These are phyloP conservation scores for Cerceris rybyensis DNA, from an alignment of 2,888 invertebrate species.

Conservation along the genomic window DNA sequence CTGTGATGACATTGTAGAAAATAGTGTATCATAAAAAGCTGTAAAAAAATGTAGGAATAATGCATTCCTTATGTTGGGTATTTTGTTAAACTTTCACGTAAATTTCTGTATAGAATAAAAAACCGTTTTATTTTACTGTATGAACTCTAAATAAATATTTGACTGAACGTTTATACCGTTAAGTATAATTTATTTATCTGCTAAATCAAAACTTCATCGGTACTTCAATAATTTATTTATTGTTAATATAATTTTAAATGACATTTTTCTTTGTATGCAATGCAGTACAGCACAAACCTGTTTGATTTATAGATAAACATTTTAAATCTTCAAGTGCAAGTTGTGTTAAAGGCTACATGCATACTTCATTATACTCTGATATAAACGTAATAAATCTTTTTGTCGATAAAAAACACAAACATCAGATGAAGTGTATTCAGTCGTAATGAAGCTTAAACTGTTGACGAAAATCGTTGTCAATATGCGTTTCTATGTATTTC, in stretches of 20 bases:
- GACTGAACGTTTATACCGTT: too few relatives aligned
- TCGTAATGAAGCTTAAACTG: constrained; percentile 9
- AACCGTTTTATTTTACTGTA: too few relatives aligned
- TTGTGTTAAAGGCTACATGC: neutral
- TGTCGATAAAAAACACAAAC: constrained; percentile 9
- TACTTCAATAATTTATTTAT: too few relatives aligned
- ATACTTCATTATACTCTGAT: neutral
- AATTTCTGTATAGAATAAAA: too few relatives aligned
- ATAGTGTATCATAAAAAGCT: constrained; percentile 15
- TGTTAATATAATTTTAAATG: neutral
- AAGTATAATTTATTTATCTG: too few relatives aligned
- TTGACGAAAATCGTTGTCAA: constrained; percentile 33
- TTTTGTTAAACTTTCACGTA: too few relatives aligned
- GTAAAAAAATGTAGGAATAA: neutral
- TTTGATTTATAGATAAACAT: neutral
- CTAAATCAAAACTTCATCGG: too few relatives aligned
- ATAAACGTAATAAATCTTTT: constrained; percentile 17
- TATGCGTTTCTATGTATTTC: too few relatives aligned
- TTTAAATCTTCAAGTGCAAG: too few relatives aligned
- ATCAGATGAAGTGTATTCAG: constrained; percentile 20
- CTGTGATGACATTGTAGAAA: constrained; percentile 12
- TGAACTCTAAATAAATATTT: too few relatives aligned
- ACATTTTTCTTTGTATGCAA: neutral
- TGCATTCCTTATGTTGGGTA: neutral
- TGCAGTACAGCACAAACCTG: neutral